Conservation (phyloP, 1,140 invertebrate genomes). For the Drosophila bipectinata region DNA sequence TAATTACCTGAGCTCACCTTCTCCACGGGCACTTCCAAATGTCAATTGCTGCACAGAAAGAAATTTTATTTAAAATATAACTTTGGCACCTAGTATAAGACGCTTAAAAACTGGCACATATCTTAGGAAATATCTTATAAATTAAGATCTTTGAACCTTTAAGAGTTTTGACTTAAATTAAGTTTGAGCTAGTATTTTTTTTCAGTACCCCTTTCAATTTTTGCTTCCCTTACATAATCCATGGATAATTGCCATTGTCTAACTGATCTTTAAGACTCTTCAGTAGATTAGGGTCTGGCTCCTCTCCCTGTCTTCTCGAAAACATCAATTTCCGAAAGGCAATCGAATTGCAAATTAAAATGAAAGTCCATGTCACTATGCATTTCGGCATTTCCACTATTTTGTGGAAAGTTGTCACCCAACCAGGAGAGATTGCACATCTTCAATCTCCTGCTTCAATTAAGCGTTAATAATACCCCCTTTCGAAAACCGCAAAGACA, state of each 20-base stretch:
- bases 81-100: background rate
- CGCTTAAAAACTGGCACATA: background rate
- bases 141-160: too few relatives aligned
- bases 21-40: conserved; percentile 43
- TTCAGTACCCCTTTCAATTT: conserved; percentile 23
- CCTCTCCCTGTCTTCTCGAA: conserved; percentile 23
- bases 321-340: conserved; percentile 47
- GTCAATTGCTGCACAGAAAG: conserved; percentile 49
- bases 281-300: conserved; percentile 35
- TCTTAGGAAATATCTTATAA: background rate
- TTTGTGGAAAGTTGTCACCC: conserved; percentile 74
- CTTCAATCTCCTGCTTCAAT: conserved; percentile 60
- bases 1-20: conserved; percentile 49
- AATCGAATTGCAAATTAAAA: conserved; percentile 74
- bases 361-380: conserved; percentile 67
- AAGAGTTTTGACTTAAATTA: too few relatives aligned
- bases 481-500: conserved; percentile 39
- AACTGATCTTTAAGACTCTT: conserved; percentile 53
- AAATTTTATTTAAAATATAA: background rate
- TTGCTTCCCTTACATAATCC: conserved; percentile 54
- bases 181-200: background rate
- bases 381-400: conserved; percentile 54
- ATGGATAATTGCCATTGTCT: conserved; percentile 66
- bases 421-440: conserved; percentile 37
- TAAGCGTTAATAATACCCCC: conserved; percentile 56